Percentiles rank a stretch among this genome's conserved stretches.
phyloP scores from a whole-genome alignment of 2,888 invertebrate genomes.

The Disparrhopalites patrizii region DNA sequence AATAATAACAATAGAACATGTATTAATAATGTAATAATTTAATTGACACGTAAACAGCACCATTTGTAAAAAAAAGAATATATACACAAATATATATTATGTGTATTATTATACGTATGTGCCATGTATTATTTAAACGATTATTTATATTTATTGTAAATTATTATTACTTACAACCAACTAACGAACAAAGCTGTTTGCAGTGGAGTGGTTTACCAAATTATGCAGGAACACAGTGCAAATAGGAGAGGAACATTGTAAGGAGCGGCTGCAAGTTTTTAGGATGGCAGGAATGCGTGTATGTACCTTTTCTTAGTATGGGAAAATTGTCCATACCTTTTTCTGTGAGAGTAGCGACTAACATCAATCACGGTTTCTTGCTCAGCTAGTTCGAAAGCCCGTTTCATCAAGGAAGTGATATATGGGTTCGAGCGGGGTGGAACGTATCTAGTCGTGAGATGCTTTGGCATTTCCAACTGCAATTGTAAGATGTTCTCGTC shows the following conservation, averaged over 20 bases:
- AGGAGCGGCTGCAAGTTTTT: neutral
- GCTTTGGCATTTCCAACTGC: constrained; percentile 40
- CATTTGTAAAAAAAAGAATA: neutral
- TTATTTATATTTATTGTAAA: no score
- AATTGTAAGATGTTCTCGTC: constrained; percentile 47
- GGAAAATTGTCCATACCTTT: constrained; percentile 22
- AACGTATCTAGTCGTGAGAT: constrained; percentile 38
- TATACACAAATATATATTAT: neutral
- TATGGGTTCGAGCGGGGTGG: constrained; percentile 43
- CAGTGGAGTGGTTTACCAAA: no score
- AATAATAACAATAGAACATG: no score
- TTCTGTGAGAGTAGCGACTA: constrained; percentile 25
- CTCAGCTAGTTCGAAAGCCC: constrained; percentile 44
- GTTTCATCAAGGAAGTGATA: constrained; percentile 41
- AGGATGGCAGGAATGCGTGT: constrained; percentile 6
- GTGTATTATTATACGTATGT: neutral
- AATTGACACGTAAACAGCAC: no score
- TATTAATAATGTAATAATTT: no score
- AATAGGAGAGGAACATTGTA: neutral
- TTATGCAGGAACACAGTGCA: no score
- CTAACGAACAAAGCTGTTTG: constrained; percentile 9
- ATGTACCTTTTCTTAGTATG: constrained; percentile 10
- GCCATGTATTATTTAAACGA: neutral
- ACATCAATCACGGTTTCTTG: constrained; percentile 44
- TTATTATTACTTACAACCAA: neutral